phyloP scores from a whole-genome alignment of 1,140 invertebrate genomes.

The Penaeus vannamei region DNA sequence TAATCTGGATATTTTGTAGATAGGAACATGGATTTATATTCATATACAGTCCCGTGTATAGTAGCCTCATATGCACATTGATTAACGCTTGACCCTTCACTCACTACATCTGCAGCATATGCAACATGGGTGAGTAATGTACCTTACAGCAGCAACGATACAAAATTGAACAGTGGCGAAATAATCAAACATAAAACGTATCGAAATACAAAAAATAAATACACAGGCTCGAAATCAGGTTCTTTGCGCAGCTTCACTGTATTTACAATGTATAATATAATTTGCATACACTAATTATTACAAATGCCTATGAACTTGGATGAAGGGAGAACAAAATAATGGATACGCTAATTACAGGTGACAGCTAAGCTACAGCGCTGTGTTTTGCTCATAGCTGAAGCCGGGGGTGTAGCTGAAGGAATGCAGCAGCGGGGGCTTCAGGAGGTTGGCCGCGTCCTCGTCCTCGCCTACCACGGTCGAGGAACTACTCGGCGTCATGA shows the following conservation, averaged over 20 bases:
- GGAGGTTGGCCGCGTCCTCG: constrained; percentile 52
- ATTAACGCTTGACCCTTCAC: not conserved
- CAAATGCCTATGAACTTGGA: not conserved
- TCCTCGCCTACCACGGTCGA: constrained; percentile 56
- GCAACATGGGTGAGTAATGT: too few species aligned
- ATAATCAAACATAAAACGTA: too few species aligned
- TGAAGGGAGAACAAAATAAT: not conserved
- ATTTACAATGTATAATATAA: too few species aligned
- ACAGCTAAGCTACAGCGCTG: constrained; percentile 49
- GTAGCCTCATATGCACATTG: not conserved
- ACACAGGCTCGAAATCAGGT: too few species aligned
- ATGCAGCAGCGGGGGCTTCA: constrained; percentile 53
- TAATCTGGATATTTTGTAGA: not conserved
- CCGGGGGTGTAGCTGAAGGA: constrained; percentile 60
- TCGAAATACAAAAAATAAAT: too few species aligned
- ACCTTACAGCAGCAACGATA: too few species aligned
- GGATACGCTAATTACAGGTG: not conserved
- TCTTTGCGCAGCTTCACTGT: too few species aligned
- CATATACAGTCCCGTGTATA: not conserved
- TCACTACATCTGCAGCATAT: too few species aligned
- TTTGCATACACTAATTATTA: not conserved
- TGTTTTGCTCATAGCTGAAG: constrained; percentile 61
- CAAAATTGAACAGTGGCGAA: too few species aligned
- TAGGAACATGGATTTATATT: not conserved
- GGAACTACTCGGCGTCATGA: constrained; percentile 49